Evolutionary conservation across 2,797 vertebrate species (phyloP).

Genomic region (Tinamus major): DNA sequence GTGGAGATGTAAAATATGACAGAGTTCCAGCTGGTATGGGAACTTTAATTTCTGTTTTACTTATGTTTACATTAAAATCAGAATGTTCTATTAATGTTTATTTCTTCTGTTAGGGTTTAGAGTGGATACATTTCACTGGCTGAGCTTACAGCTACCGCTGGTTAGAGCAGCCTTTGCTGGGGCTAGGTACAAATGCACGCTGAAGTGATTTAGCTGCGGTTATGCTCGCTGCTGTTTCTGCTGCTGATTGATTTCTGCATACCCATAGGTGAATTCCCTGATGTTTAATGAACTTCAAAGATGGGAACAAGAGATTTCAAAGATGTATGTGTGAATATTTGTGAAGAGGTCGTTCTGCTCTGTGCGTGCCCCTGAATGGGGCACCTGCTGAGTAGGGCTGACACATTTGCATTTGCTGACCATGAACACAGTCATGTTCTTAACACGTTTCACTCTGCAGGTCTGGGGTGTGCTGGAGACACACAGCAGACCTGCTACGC

Average conservation of each 20-base stretch:
- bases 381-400: rapidly evolving
- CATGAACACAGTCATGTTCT: too few relatives aligned
- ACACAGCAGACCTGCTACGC: not conserved
- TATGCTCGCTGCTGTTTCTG: not conserved
- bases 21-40: slow-evolving; percentile 6
- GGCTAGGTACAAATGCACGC: not conserved
- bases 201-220: slow-evolving; percentile 24
- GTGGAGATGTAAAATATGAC: not conserved
- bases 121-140: not conserved
- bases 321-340: not conserved
- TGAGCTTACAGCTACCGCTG: not conserved
- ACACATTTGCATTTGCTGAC: not conserved
- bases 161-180: slow-evolving; percentile 19
- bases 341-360: not conserved
- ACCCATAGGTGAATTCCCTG: not conserved
- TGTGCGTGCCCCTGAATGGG: not conserved
- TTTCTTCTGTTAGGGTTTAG: slow-evolving; percentile 27
- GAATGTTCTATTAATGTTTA: not conserved
- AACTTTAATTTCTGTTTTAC: slow-evolving; percentile 34
- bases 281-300: not conserved
- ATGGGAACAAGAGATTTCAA: not conserved
- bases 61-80: slow-evolving; percentile 29
- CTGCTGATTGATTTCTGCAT: not conserved
- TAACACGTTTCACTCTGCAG: not conserved
- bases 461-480: not conserved